phyloP scores from a whole-genome alignment of 35 echinoderm and acorn worm genomes.

The Lytechinus pictus region DNA sequence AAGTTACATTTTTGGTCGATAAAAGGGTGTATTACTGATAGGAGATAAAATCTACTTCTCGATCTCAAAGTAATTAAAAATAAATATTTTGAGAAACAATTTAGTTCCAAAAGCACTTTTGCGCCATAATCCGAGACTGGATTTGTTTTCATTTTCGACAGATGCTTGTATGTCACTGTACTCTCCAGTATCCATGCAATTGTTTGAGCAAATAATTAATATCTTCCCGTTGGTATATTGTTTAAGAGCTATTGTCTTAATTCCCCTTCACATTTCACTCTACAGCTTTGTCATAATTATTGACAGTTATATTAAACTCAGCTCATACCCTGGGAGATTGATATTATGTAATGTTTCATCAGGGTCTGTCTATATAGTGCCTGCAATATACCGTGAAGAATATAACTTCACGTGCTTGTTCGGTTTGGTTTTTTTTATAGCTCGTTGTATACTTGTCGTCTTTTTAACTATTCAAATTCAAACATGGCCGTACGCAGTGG shows the following conservation, averaged over 20 bases:
- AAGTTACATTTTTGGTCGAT: too few relatives aligned
- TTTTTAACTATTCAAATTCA: too few relatives aligned
- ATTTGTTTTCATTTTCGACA: background rate
- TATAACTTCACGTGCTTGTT: background rate
- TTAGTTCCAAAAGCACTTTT: too few relatives aligned
- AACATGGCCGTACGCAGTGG: too few relatives aligned
- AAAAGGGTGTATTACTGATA: too few relatives aligned
- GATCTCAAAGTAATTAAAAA: too few relatives aligned
- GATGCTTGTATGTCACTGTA: background rate
- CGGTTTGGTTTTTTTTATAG: background rate
- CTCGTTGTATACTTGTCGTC: too few relatives aligned
- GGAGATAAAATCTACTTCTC: too few relatives aligned
- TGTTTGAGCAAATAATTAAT: background rate
- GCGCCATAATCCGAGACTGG: background rate
- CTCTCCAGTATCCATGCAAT: background rate
- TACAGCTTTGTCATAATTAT: background rate
- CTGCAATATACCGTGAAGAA: background rate
- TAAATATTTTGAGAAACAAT: too few relatives aligned
- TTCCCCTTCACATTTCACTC: background rate
- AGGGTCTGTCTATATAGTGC: background rate
- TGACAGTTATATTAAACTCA: background rate
- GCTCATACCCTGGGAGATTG: background rate
- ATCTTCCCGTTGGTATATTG: background rate
- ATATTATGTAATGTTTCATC: background rate
- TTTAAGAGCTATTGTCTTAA: background rate